A percentile compares a stretch with the other conserved stretches of the same genome.
Evolutionary conservation across 2,797 vertebrate genomes (phyloP).

Genomic region (Sparus aurata): DNA sequence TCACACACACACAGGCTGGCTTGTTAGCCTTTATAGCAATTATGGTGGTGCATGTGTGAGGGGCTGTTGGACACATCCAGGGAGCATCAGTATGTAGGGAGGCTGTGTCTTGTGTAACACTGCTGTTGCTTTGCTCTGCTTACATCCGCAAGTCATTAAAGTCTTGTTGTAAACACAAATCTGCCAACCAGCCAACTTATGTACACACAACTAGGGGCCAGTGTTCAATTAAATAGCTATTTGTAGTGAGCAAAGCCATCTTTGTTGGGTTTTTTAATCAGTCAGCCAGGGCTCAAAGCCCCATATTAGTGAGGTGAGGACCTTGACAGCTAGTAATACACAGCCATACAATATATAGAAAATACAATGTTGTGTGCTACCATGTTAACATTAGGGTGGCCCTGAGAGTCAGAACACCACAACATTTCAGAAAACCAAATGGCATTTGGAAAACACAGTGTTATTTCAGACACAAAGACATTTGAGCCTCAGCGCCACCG

Average conservation of each 20-base stretch:
- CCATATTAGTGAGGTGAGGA: too few relatives aligned
- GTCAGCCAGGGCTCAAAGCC: background rate
- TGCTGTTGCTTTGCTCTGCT: conserved; percentile 16
- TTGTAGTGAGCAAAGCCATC: conserved; percentile 17
- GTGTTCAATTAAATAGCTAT: conserved; percentile 17
- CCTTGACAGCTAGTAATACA: too few relatives aligned
- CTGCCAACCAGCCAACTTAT: background rate
- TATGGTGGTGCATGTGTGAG: conserved; percentile 24
- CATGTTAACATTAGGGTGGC: background rate
- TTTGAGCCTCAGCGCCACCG: too few relatives aligned
- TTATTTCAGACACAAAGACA: too few relatives aligned
- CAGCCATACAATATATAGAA: too few relatives aligned
- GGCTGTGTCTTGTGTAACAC: conserved; percentile 1
- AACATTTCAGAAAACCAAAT: too few relatives aligned
- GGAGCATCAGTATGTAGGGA: conserved; percentile 16
- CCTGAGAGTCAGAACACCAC: too few relatives aligned
- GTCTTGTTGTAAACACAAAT: conserved; percentile 29
- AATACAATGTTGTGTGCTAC: background rate
- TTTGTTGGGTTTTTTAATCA: conserved; percentile 1
- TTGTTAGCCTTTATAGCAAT: conserved; percentile 41
- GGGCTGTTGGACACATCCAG: conserved; percentile 18
- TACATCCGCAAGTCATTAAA: conserved; percentile 13
- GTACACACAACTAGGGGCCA: background rate
- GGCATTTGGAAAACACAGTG: too few relatives aligned
- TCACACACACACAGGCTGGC: conserved; percentile 14